Conservation (phyloP, 2,888 invertebrate species). For the Pinctada fucata region DNA sequence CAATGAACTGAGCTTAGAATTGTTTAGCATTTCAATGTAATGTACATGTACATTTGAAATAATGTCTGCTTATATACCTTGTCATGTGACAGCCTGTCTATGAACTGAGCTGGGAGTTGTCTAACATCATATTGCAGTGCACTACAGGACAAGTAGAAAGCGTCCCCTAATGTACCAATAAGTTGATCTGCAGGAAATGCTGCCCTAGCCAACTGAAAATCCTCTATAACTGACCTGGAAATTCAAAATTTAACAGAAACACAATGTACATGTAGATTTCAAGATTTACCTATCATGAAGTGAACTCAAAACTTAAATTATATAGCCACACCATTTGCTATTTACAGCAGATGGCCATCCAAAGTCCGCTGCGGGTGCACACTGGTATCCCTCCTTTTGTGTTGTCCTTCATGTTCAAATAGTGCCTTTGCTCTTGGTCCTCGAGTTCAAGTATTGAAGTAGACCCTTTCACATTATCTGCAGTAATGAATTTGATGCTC, state of each 20-base stretch:
- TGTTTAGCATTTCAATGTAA: too few species aligned
- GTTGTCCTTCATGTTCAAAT: too few species aligned
- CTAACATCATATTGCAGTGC: constrained; percentile 53
- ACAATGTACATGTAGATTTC: background rate
- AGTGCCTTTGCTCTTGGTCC: too few species aligned
- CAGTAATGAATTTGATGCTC: too few species aligned
- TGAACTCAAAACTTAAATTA: background rate
- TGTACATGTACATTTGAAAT: too few species aligned
- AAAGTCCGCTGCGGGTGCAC: too few species aligned
- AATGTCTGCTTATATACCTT: constrained; percentile 8
- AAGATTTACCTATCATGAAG: background rate
- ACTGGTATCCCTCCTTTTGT: too few species aligned
- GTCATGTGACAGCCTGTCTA: constrained; percentile 47
- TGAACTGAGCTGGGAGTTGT: constrained; percentile 52
- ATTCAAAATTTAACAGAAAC: background rate
- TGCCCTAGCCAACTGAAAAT: constrained; percentile 49
- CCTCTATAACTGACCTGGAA: constrained; percentile 55
- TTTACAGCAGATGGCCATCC: too few species aligned
- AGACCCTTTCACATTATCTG: too few species aligned
- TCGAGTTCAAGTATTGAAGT: too few species aligned
- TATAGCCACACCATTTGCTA: too few species aligned
- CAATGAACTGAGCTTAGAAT: too few species aligned
- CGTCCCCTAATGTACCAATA: constrained; percentile 50
- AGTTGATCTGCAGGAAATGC: constrained; percentile 52
- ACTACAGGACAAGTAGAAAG: constrained; percentile 63